These are phyloP conservation scores for Alosa alosa DNA, from an alignment of 2,113 vertebrate species.

Conservation along the genomic window DNA sequence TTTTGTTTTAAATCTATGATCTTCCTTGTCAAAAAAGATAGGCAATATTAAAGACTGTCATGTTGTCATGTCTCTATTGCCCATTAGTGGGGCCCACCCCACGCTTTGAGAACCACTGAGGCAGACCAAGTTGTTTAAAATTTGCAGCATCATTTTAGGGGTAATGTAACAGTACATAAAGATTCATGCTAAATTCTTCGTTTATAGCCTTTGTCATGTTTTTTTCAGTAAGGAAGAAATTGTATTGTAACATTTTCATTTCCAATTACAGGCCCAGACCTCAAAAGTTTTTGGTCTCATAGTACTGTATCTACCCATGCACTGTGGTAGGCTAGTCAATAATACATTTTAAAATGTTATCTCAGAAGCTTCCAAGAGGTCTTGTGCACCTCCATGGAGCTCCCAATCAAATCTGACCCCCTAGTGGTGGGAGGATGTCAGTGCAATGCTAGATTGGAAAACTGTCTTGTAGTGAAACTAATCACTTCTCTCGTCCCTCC, in stretches of 20 bases:
- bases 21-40: too few species aligned
- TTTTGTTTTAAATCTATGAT: too few species aligned
- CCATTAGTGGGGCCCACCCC: too few species aligned
- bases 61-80: too few species aligned
- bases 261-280: not conserved
- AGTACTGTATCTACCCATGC: not conserved
- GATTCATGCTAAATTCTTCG: too few species aligned
- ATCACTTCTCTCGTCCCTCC: not conserved
- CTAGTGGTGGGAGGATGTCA: not conserved
- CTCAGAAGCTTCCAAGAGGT: not conserved
- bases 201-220: too few species aligned
- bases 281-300: too few species aligned
- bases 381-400: not conserved
- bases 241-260: not conserved
- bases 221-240: too few species aligned
- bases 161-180: not conserved
- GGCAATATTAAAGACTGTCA: too few species aligned
- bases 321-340: not conserved
- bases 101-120: not conserved
- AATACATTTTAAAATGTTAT: not conserved
- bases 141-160: not conserved
- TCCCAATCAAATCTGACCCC: not conserved
- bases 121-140: not conserved
- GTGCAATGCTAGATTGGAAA: not conserved
- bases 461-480: not conserved